Evolutionary conservation across 2,113 vertebrate species (phyloP).

Genomic region (Pseudopodoces humilis): DNA sequence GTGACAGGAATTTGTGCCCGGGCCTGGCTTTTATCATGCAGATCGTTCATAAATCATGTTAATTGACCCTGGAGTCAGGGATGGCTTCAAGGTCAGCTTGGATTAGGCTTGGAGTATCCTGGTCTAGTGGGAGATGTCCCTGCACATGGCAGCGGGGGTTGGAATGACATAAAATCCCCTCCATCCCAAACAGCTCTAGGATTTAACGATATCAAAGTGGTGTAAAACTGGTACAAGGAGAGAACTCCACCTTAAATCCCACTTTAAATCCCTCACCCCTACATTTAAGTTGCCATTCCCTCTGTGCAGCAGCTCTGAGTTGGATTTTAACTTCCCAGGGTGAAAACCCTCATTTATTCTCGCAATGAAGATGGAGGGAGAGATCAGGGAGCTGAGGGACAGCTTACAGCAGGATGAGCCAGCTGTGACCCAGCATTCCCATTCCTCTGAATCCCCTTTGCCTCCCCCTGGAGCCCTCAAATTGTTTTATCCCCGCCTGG

Average conservation of each 20-base stretch:
- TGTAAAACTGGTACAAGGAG: neutral
- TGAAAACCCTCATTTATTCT: neutral
- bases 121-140: neutral
- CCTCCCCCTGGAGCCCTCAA: neutral
- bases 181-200: neutral
- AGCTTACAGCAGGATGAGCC: neutral
- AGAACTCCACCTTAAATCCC: neutral
- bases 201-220: neutral
- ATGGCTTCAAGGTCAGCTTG: neutral
- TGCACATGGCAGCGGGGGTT: neutral
- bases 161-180: neutral
- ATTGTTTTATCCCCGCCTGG: neutral
- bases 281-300: fast-evolving
- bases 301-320: neutral
- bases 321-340: neutral
- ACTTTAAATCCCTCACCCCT: neutral
- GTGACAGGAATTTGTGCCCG: neutral
- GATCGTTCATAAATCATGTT: neutral
- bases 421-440: neutral
- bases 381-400: neutral
- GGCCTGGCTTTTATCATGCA: neutral
- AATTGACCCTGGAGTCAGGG: neutral
- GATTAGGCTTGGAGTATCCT: neutral
- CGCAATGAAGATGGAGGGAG: neutral
- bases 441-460: neutral